Base-by-base conservation (phyloP, 2,888 invertebrate genomes). In the Drosophila affinis region DNA sequence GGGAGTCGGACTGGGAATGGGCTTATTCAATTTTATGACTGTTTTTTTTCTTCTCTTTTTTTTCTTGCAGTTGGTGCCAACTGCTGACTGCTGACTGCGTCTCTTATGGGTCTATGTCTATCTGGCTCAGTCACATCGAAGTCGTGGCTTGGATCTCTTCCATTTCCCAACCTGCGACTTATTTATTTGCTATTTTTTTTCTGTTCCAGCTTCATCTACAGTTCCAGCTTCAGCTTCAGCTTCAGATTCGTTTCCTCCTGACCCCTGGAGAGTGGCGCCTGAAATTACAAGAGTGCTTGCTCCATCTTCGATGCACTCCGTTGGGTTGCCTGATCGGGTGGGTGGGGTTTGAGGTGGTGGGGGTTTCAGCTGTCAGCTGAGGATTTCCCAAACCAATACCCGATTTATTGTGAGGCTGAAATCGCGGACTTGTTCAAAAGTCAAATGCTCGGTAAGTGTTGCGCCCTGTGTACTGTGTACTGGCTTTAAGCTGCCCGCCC, bases 21-120 rank as follows among this genome's bases (percentile, higher is more conserved):
- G 79, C 78, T 77, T 76, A 76, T 76, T 81, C 78, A 76, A 54
- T 81, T 89, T 89, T 87, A 86, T 89, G 88, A 89, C 79, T 85
- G 68, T 86, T 79, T 78, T 71, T 60, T 62, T 14, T 21, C 21
- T 46, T 48, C 54, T 45, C 29, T 45, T 34, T 32, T 46, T 10
- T 17, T 17, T 17, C 7, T 51, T 7, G 24, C 24, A 24, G 68
- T 67, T 32, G 32, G 65, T 65, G 48, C 44, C 68, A 49, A 29
- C 9, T 29, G 34, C 34, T 34, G 34, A 69, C 48, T 59, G 76
- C 76, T 56, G 70, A 58, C 72, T 75, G 55, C 60, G 72, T 64
- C 65, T 63, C 62, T 60, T 63, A 57, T 45, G 45, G 29, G 61
- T 53, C 64, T 52, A 55, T 39, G 62, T 73, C 61, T 73, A 83